Evolutionary conservation across 2,888 invertebrate species (phyloP).

Genomic region (Pollenia labialis): DNA sequence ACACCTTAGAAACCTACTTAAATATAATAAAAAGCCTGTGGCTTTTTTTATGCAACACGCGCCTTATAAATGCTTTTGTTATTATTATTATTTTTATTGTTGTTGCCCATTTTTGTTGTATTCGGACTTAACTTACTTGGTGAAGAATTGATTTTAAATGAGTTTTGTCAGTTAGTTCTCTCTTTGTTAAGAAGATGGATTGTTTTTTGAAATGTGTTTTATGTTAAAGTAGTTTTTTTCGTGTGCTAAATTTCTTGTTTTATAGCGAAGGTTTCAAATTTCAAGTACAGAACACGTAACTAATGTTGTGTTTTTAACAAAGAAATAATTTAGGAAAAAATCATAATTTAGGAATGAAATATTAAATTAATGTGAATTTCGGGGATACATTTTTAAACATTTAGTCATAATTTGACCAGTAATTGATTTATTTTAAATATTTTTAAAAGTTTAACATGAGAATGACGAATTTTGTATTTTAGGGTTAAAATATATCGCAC

Average conservation of each 20-base stretch:
- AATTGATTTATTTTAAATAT: constrained; percentile 2
- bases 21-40: constrained; percentile 35
- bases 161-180: constrained; percentile 66
- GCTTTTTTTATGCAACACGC: constrained; percentile 53
- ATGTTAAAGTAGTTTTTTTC: constrained; percentile 16
- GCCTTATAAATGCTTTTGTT: constrained; percentile 54
- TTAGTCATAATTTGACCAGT: not conserved
- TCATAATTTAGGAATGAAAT: constrained; percentile 24
- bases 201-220: constrained; percentile 45
- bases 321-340: not conserved
- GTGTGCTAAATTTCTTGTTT: constrained; percentile 1
- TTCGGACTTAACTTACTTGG: constrained; percentile 41
- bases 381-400: constrained; percentile 3
- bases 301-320: constrained; percentile 25
- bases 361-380: constrained; percentile 13
- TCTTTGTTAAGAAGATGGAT: constrained; percentile 57
- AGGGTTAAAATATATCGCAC: too few species aligned
- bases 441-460: not conserved
- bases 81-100: constrained; percentile 23
- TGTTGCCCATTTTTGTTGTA: constrained; percentile 4
- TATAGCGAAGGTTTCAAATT: constrained; percentile 58
- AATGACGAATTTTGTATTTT: not conserved
- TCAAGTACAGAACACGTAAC: constrained; percentile 54
- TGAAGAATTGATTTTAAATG: constrained; percentile 72
- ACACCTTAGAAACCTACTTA: not conserved